These are phyloP conservation scores for Pseudanteris insignis DNA, from an alignment of 2,888 invertebrate species.

Conservation along the genomic window DNA sequence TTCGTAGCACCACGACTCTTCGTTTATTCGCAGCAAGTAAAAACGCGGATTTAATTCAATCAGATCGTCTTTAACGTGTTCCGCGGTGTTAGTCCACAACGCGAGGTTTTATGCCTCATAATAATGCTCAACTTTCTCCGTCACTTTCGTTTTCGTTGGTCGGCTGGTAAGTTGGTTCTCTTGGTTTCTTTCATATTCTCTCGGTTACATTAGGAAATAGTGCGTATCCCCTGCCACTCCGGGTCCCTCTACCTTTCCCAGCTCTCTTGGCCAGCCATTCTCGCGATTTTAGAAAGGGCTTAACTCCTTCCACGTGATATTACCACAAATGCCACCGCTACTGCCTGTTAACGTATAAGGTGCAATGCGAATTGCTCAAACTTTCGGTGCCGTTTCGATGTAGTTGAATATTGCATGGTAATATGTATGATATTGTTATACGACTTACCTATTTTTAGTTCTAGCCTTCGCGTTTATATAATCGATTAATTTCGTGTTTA, in stretches of 20 bases:
- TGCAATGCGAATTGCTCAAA: conserved; percentile 39
- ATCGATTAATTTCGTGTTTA: no score
- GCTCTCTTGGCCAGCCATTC: conserved; percentile 50
- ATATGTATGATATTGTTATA: conserved; percentile 17
- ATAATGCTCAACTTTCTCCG: conserved; percentile 66
- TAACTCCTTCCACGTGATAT: conserved; percentile 37
- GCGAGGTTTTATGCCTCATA: conserved; percentile 60
- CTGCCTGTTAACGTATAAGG: conserved; percentile 33
- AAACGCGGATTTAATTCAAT: conserved; percentile 26
- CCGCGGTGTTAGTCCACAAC: conserved; percentile 39
- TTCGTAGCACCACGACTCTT: no score
- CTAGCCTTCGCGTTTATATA: no score
- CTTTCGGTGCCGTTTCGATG: conserved; percentile 18
- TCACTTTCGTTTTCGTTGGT: conserved; percentile 66
- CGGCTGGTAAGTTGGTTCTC: conserved; percentile 51
- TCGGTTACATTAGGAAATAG: conserved; percentile 56
- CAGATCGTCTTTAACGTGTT: conserved; percentile 39
- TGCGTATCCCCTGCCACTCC: conserved; percentile 53
- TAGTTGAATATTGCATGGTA: conserved; percentile 25
- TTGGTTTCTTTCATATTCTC: conserved; percentile 42
- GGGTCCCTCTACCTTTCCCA: conserved; percentile 35
- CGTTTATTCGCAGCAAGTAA: no score
- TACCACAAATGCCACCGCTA: conserved; percentile 28
- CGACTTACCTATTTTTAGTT: not conserved
- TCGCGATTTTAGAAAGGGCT: conserved; percentile 62